Percentiles rank a stretch among this genome's conserved stretches.
These are phyloP conservation scores for Morone chrysops DNA, from an alignment of 2,113 vertebrate species.

Conservation along the genomic window DNA sequence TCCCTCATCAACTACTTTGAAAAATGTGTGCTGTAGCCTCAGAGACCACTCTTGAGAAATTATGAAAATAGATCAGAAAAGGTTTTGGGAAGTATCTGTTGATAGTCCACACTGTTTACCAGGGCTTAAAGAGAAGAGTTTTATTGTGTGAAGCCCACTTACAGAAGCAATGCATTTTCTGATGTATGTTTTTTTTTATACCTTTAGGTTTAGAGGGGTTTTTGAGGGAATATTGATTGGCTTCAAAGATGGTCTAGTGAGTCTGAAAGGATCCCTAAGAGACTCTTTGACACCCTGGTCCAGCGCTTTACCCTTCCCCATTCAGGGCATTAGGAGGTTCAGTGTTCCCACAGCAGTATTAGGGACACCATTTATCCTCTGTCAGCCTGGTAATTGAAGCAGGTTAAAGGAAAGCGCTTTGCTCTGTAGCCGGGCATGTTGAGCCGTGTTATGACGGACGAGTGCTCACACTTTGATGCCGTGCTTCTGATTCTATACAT, in stretches of 20 bases:
- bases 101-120: conserved; percentile 52
- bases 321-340: conserved; percentile 41
- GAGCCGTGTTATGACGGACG: conserved; percentile 15
- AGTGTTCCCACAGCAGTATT: conserved; percentile 48
- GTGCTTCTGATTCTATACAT: conserved; percentile 12
- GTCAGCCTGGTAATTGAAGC: conserved; percentile 54
- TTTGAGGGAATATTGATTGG: conserved; percentile 46
- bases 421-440: conserved; percentile 8
- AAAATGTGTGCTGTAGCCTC: conserved; percentile 42
- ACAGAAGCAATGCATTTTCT: background rate
- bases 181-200: conserved; percentile 2
- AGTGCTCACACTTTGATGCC: conserved; percentile 4
- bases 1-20: conserved; percentile 46
- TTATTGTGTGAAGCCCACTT: conserved; percentile 13
- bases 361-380: conserved; percentile 48
- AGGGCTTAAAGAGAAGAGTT: conserved; percentile 10
- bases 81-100: conserved; percentile 45
- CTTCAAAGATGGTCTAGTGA: conserved; percentile 48
- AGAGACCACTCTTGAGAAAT: conserved; percentile 48
- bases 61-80: conserved; percentile 50
- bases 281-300: conserved; percentile 48
- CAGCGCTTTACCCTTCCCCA: conserved; percentile 45
- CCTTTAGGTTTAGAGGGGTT: conserved; percentile 13
- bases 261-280: conserved; percentile 49
- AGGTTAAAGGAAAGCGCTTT: conserved; percentile 36